Evolutionary conservation across 2,113 vertebrate species (phyloP).

Genomic region (Brachirus orientalis): DNA sequence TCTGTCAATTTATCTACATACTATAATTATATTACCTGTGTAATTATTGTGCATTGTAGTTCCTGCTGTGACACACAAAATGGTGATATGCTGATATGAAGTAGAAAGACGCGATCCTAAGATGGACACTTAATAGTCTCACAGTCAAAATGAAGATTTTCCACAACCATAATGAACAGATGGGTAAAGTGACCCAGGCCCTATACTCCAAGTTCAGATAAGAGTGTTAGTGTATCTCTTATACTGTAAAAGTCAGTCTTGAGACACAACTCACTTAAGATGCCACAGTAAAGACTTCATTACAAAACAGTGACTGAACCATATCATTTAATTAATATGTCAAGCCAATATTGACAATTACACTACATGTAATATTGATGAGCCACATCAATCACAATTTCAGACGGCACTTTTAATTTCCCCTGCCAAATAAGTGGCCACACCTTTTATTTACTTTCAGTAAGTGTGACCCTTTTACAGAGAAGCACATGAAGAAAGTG

Average conservation of each 20-base stretch:
- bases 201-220: slow-evolving; percentile 13
- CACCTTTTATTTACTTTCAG: slow-evolving; percentile 72
- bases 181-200: no score
- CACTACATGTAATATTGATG: slow-evolving; percentile 61
- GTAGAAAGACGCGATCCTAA: no score
- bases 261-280: no score
- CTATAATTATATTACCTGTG: background rate
- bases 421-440: slow-evolving; percentile 54
- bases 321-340: slow-evolving; percentile 64
- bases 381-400: slow-evolving; percentile 68
- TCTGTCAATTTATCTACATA: background rate
- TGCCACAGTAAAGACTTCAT: background rate
- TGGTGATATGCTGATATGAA: no score
- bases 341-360: slow-evolving; percentile 65
- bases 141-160: background rate
- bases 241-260: slow-evolving; percentile 26
- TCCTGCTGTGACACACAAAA: no score
- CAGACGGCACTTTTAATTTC: slow-evolving; percentile 68
- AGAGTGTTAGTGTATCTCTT: slow-evolving; percentile 10
- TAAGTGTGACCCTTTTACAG: slow-evolving; percentile 69
- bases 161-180: background rate
- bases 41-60: no score
- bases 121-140: background rate
- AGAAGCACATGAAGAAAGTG: slow-evolving; percentile 75
- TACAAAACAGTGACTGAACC: slow-evolving; percentile 9